Evolutionary conservation across 2,113 vertebrate species (phyloP).

Genomic region (Probosciger aterrimus): DNA sequence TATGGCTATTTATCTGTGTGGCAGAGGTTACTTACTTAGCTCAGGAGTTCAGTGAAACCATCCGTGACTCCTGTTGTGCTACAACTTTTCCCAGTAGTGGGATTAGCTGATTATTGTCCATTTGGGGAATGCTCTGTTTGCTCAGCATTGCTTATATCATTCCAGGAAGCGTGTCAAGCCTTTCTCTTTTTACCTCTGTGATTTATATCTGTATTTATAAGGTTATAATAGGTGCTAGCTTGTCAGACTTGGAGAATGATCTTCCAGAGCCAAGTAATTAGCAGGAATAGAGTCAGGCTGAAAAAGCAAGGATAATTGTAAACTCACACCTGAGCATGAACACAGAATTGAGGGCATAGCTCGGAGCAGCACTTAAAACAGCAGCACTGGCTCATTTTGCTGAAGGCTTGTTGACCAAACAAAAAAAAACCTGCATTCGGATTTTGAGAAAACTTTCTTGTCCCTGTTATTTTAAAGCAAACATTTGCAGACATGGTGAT

Average conservation of each 20-base stretch:
- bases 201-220: slow-evolving; percentile 19
- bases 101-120: not conserved
- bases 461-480: not conserved
- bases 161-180: not conserved
- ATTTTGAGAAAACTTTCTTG: not conserved
- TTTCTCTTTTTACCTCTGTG: not conserved
- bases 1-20: not conserved
- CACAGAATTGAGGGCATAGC: not conserved
- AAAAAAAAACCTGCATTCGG: not conserved
- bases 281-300: not conserved
- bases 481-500: not conserved
- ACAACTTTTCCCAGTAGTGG: not conserved
- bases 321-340: slow-evolving; percentile 1
- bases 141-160: not conserved
- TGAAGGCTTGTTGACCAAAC: not conserved
- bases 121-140: not conserved
- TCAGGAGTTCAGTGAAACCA: not conserved
- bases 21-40: not conserved
- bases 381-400: not conserved
- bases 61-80: not conserved
- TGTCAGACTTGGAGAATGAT: not conserved
- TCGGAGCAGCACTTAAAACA: not conserved
- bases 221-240: not conserved
- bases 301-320: not conserved
- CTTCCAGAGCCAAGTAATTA: not conserved